These are phyloP conservation scores for Microplitis demolitor DNA, from an alignment of 1,140 invertebrate genomes.

Conservation along the genomic window DNA sequence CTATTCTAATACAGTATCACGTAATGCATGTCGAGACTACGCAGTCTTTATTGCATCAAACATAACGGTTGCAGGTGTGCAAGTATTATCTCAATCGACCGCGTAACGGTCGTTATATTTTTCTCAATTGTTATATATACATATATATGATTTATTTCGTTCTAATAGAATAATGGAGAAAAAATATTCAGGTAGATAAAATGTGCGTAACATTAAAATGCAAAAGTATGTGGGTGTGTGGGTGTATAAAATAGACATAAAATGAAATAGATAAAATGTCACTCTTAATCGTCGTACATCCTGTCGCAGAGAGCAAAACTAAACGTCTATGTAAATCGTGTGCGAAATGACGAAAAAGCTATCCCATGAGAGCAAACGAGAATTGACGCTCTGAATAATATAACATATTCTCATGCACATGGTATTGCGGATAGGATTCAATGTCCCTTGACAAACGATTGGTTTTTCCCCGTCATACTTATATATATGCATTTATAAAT, in stretches of 20 bases:
- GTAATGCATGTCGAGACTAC: not conserved
- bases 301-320: not conserved
- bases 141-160: no score
- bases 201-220: no score
- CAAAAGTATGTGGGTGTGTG: no score
- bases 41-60: slow-evolving; percentile 10
- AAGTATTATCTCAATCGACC: slow-evolving; percentile 6
- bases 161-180: no score
- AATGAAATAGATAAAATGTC: not conserved
- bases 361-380: slow-evolving; percentile 11
- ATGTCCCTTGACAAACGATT: slow-evolving; percentile 19
- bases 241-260: not conserved
- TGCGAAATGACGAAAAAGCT: slow-evolving; percentile 11
- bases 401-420: not conserved
- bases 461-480: not conserved
- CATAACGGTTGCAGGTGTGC: slow-evolving; percentile 9
- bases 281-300: slow-evolving; percentile 12
- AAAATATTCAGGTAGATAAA: no score
- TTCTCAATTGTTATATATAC: not conserved
- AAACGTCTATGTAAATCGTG: not conserved
- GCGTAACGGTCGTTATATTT: slow-evolving; percentile 6
- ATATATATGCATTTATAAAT: not conserved
- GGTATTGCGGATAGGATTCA: not conserved
- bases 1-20: slow-evolving; percentile 8
- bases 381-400: slow-evolving; percentile 11